Evolutionary conservation across 2,888 invertebrate genomes (phyloP).

Genomic region (Ennomos quercinarius): DNA sequence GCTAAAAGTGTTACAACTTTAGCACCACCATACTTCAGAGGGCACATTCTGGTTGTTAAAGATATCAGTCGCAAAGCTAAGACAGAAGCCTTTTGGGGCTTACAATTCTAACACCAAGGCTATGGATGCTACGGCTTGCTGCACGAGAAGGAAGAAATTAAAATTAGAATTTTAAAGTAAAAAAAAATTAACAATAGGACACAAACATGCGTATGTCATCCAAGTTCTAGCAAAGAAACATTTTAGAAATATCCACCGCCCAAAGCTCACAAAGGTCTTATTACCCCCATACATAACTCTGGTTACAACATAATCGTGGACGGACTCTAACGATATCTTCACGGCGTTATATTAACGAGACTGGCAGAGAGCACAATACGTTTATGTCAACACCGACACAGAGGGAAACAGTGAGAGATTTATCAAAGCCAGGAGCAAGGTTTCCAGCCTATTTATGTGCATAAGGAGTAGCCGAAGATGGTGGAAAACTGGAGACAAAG

Average conservation of each 20-base stretch:
- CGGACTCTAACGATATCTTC: conserved; percentile 36
- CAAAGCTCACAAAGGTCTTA: conserved; percentile 11
- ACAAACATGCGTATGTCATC: too few relatives aligned
- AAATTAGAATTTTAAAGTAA: too few relatives aligned
- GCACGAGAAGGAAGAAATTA: too few relatives aligned
- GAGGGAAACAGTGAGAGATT: conserved; percentile 52
- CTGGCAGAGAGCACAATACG: conserved; percentile 49
- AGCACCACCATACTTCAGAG: too few relatives aligned
- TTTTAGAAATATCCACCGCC: neutral
- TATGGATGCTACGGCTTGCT: too few relatives aligned
- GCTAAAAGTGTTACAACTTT: too few relatives aligned
- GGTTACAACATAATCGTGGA: conserved; percentile 37
- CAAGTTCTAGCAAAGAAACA: too few relatives aligned
- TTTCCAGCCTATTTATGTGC: conserved; percentile 55
- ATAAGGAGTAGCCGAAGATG: conserved; percentile 16
- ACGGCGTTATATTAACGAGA: conserved; percentile 36
- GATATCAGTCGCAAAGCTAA: too few relatives aligned
- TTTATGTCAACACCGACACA: conserved; percentile 59
- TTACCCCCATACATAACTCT: conserved; percentile 23
- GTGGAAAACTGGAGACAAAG: conserved; percentile 3
- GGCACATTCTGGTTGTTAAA: too few relatives aligned
- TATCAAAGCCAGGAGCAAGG: conserved; percentile 67
- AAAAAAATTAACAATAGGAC: too few relatives aligned
- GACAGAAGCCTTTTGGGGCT: too few relatives aligned
- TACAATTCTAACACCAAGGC: too few relatives aligned